Evolutionary conservation across 1,140 invertebrate species (phyloP).

Genomic region (Cryptotermes secundus): DNA sequence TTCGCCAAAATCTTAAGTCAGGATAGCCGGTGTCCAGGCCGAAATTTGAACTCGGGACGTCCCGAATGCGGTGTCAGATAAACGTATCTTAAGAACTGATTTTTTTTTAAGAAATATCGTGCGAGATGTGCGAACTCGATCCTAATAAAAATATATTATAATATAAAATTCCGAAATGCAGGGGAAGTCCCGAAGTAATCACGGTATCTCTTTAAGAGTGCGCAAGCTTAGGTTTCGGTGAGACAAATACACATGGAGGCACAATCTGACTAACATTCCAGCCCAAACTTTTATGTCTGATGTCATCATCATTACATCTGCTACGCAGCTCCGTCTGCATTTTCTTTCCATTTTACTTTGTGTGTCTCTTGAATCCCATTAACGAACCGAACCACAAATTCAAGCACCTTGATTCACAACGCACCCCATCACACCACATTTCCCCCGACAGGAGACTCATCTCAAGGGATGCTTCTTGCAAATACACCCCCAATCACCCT

Average conservation of each 20-base stretch:
- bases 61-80: too few species aligned
- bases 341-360: background rate
- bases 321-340: background rate
- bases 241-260: background rate
- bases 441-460: background rate
- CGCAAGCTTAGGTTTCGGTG: too few species aligned
- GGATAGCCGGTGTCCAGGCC: too few species aligned
- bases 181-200: too few species aligned
- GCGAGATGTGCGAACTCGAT: too few species aligned
- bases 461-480: background rate
- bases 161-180: too few species aligned
- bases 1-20: too few species aligned
- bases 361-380: background rate
- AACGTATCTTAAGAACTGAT: too few species aligned
- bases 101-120: too few species aligned
- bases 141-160: too few species aligned
- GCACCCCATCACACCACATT: background rate
- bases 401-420: background rate
- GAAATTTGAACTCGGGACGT: too few species aligned
- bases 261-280: background rate
- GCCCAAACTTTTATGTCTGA: background rate
- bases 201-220: too few species aligned
- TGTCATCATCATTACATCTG: background rate
- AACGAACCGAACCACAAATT: background rate
- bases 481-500: conserved; percentile 6